A percentile compares a stretch with the other conserved stretches of the same genome.
Conservation (phyloP, 2,888 invertebrate species). For the Pammene aurita region DNA sequence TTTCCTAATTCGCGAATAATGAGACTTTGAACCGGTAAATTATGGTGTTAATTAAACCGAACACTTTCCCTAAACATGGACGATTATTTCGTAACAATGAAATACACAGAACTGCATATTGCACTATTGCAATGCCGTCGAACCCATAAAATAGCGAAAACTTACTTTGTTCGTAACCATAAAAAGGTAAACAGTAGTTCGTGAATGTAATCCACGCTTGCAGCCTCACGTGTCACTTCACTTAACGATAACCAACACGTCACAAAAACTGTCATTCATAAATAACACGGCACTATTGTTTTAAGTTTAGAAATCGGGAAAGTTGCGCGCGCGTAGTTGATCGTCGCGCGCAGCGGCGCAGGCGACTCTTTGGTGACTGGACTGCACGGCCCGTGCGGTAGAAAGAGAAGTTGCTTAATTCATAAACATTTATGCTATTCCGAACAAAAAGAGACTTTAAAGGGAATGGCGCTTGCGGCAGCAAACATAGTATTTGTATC, state of each 20-base stretch:
- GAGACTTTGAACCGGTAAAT: conserved; percentile 23
- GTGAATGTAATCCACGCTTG: conserved; percentile 51
- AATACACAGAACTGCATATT: conserved; percentile 30
- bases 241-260: conserved; percentile 44
- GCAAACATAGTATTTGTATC: background rate
- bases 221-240: conserved; percentile 65
- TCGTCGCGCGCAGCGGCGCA: conserved; percentile 56
- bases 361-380: conserved; percentile 69
- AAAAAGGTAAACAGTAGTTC: conserved; percentile 65
- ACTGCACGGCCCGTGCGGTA: conserved; percentile 42
- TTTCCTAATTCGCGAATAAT: conserved; percentile 21
- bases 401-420: conserved; percentile 44
- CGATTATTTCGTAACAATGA: conserved; percentile 25
- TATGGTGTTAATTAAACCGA: conserved; percentile 9
- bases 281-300: conserved; percentile 60
- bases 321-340: conserved; percentile 55
- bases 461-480: background rate
- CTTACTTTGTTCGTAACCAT: conserved; percentile 61
- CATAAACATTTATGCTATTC: background rate
- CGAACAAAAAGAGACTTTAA: background rate
- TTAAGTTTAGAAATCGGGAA: conserved; percentile 56
- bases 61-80: conserved; percentile 14
- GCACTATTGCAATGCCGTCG: conserved; percentile 50
- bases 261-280: conserved; percentile 46
- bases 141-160: conserved; percentile 56